These are phyloP conservation scores for Adineta ricciae DNA, from an alignment of 2,888 invertebrate genomes.

Conservation along the genomic window DNA sequence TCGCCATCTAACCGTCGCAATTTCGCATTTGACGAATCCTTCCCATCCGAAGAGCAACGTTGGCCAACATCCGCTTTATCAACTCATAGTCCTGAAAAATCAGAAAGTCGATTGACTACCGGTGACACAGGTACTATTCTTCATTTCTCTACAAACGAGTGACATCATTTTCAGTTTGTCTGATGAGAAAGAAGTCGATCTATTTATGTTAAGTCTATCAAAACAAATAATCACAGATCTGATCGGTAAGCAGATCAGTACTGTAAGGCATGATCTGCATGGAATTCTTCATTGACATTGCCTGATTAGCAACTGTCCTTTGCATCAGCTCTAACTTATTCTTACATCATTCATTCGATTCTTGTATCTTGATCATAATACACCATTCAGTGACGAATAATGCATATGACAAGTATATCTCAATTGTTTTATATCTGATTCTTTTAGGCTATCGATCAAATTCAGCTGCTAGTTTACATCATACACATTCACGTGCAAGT, in stretches of 20 bases:
- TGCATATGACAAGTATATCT: too few relatives aligned
- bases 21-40: not conserved
- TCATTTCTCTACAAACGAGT: too few relatives aligned
- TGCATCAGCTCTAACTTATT: too few relatives aligned
- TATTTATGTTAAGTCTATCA: too few relatives aligned
- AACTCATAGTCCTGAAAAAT: not conserved
- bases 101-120: constrained; percentile 2
- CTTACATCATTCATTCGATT: too few relatives aligned
- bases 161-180: too few relatives aligned
- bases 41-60: not conserved
- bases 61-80: not conserved
- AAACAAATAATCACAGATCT: not conserved
- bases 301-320: not conserved
- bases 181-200: too few relatives aligned
- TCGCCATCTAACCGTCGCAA: not conserved
- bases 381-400: too few relatives aligned
- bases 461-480: not conserved
- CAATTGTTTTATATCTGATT: not conserved
- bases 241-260: not conserved
- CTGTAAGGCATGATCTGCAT: not conserved
- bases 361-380: too few relatives aligned
- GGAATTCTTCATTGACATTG: not conserved
- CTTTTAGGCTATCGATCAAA: not conserved
- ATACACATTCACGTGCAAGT: not conserved
- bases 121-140: not conserved